These are phyloP conservation scores for Phoxinus phoxinus DNA, from an alignment of 2,113 vertebrate species.

Conservation along the genomic window DNA sequence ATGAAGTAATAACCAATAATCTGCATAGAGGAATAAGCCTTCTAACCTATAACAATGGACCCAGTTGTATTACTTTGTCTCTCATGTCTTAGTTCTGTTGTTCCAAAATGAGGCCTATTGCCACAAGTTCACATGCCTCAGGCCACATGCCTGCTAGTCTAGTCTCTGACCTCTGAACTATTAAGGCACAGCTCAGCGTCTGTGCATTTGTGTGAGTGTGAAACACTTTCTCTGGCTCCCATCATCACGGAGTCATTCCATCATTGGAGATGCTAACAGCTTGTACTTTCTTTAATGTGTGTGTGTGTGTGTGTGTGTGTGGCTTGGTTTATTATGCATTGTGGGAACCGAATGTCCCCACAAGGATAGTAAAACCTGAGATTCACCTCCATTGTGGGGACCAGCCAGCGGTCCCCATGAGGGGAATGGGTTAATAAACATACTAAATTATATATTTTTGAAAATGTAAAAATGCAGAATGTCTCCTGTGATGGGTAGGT, in stretches of 20 bases:
- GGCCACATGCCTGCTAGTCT: slow-evolving; percentile 31
- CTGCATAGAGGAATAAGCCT: neutral
- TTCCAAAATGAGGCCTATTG: slow-evolving; percentile 10
- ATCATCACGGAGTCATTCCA: slow-evolving; percentile 21
- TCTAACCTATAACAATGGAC: neutral
- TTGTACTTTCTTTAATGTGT: neutral
- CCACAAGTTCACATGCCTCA: slow-evolving; percentile 35
- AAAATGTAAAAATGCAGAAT: too few species aligned
- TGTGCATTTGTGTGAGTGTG: neutral
- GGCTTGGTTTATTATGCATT: too few species aligned
- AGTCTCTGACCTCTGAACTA: slow-evolving; percentile 7
- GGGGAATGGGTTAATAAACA: too few species aligned
- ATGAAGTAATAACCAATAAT: slow-evolving; percentile 12
- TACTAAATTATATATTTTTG: too few species aligned
- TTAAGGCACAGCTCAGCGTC: neutral
- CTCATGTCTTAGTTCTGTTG: slow-evolving; percentile 12
- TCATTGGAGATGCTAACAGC: neutral
- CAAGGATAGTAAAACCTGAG: too few species aligned
- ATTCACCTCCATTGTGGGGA: too few species aligned
- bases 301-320: neutral
- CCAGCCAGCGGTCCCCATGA: too few species aligned
- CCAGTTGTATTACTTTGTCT: slow-evolving; percentile 1
- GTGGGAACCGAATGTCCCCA: too few species aligned
- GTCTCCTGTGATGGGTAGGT: too few species aligned
- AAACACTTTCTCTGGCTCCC: slow-evolving; percentile 26